Percentiles rank a stretch among this genome's conserved stretches.
Evolutionary conservation across 2,797 vertebrate species (phyloP).

Genomic region (Cossypha heuglini): DNA sequence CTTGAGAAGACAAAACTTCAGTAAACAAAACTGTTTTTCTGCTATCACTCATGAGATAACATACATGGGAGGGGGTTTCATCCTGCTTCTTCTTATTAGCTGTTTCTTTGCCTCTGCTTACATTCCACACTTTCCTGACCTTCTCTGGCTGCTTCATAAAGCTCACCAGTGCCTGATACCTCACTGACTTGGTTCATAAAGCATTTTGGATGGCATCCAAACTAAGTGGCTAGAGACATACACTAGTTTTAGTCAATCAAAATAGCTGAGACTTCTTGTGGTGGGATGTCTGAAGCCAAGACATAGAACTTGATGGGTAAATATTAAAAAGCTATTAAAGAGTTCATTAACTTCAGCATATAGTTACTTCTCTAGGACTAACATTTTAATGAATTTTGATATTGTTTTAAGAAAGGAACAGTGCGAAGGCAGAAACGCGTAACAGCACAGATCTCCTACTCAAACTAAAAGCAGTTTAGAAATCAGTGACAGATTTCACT

Average conservation of each 20-base stretch:
- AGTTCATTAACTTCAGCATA: not conserved
- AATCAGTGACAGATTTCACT: not conserved
- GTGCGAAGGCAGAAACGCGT: not conserved
- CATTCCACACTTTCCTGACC: not conserved
- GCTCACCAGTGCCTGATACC: not conserved
- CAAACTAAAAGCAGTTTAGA: not conserved
- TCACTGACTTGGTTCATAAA: not conserved
- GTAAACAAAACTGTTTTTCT: not conserved
- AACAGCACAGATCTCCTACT: not conserved
- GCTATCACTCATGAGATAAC: not conserved
- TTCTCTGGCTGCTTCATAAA: not conserved
- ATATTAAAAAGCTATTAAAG: not conserved
- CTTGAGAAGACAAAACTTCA: not conserved
- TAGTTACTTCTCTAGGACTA: not conserved
- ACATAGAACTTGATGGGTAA: not conserved
- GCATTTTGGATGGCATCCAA: not conserved
- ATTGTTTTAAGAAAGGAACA: not conserved
- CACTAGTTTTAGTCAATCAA: not conserved
- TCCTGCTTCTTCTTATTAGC: not conserved
- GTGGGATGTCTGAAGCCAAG: not conserved
- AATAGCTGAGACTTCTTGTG: not conserved
- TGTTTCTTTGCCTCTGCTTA: not conserved
- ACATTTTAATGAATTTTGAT: not conserved
- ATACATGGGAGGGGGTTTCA: not conserved
- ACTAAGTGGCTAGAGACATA: not conserved